phyloP scores from a whole-genome alignment of 1,140 invertebrate genomes.

The Drosophila burlai region DNA sequence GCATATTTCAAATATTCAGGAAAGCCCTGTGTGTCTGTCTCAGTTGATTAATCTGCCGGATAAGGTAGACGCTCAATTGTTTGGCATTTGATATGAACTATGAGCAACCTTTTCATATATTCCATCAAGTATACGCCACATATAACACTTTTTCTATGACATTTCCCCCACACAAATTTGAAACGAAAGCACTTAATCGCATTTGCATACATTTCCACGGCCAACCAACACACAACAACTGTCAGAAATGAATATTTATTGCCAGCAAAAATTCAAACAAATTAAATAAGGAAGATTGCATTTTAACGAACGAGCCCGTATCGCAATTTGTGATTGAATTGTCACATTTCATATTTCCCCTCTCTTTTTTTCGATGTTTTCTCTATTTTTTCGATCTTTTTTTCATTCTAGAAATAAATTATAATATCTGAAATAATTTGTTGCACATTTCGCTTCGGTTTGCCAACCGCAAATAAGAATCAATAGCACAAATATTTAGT shows the following conservation, averaged over 20 bases:
- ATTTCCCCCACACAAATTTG: conserved; percentile 32
- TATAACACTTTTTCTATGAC: conserved; percentile 12
- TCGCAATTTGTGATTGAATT: conserved; percentile 70
- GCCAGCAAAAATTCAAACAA: conserved; percentile 57
- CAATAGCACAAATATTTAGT: conserved; percentile 48
- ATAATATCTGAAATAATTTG: conserved; percentile 51
- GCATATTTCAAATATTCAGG: conserved; percentile 25
- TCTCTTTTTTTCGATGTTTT: conserved; percentile 11
- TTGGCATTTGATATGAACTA: conserved; percentile 24
- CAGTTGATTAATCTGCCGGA: conserved; percentile 32
- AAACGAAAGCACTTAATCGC: conserved; percentile 73
- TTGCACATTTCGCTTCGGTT: conserved; percentile 49
- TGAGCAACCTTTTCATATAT: not conserved
- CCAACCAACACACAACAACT: not conserved
- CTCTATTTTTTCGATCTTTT: not conserved
- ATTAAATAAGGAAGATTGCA: conserved; percentile 75
- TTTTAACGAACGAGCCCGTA: conserved; percentile 27
- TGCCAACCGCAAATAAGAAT: conserved; percentile 39
- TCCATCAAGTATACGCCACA: conserved; percentile 31
- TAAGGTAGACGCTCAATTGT: conserved; percentile 12
- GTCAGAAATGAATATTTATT: conserved; percentile 41
- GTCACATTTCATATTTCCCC: conserved; percentile 61
- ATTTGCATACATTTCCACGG: conserved; percentile 65
- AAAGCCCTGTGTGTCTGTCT: not conserved
- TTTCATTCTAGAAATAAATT: conserved; percentile 25